Evolutionary conservation across 1,140 invertebrate species (phyloP).

Genomic region (Notospermus geniculatus): DNA sequence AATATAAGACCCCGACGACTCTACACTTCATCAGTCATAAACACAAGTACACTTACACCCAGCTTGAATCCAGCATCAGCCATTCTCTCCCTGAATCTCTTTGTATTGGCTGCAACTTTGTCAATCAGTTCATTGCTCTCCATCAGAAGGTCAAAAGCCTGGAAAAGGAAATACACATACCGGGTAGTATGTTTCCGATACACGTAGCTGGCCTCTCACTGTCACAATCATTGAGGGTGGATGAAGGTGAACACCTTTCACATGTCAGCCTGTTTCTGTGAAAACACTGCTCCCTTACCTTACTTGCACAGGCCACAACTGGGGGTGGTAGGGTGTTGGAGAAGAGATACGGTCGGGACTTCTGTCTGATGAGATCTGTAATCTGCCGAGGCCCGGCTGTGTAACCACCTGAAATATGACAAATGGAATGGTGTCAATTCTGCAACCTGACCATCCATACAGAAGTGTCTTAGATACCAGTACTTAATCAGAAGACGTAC

Average conservation of each 20-base stretch:
- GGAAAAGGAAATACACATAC: slow-evolving; percentile 31
- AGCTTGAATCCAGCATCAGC: slow-evolving; percentile 73
- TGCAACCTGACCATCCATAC: no score
- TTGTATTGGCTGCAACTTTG: slow-evolving; percentile 70
- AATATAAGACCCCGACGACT: no score
- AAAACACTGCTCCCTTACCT: slow-evolving; percentile 63
- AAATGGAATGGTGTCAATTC: no score
- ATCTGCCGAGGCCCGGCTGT: slow-evolving; percentile 77
- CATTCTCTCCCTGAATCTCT: slow-evolving; percentile 70
- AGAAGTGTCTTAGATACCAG: no score
- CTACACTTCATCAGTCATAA: no score
- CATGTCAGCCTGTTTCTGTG: no score
- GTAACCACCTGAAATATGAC: slow-evolving; percentile 71
- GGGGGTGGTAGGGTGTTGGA: slow-evolving; percentile 87
- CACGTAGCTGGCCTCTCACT: no score
- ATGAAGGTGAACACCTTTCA: no score
- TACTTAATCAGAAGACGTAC: no score
- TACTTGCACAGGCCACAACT: slow-evolving; percentile 78
- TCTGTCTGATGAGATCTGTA: slow-evolving; percentile 77
- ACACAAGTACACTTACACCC: no score
- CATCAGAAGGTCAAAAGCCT: slow-evolving; percentile 78
- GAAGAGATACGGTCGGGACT: slow-evolving; percentile 86
- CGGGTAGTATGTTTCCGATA: no score
- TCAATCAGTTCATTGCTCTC: slow-evolving; percentile 65
- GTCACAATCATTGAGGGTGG: no score